Evolutionary conservation across 2,797 vertebrate genomes (phyloP).

Genomic region (Sebastes diploproa): DNA sequence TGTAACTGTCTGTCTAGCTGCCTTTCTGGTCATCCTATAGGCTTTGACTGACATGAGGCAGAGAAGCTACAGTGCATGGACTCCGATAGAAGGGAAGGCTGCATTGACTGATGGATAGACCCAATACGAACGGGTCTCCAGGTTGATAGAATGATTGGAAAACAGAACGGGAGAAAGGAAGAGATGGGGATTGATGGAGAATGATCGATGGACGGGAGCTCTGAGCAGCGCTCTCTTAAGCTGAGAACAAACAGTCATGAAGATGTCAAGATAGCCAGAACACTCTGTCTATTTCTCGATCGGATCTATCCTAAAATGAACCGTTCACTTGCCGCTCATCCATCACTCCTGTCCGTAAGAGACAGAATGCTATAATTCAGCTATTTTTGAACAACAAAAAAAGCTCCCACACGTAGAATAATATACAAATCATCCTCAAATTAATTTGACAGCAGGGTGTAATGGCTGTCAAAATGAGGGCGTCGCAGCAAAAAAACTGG

Average conservation of each 20-base stretch:
- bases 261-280: not conserved
- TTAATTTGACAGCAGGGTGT: conserved; percentile 9
- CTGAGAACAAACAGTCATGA: conserved; percentile 14
- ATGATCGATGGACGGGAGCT: conserved; percentile 16
- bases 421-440: conserved; percentile 3
- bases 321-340: conserved; percentile 11
- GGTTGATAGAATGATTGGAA: conserved; percentile 45
- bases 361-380: not conserved
- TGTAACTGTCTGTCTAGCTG: conserved; percentile 23
- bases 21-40: conserved; percentile 4
- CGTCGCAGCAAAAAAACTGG: not conserved
- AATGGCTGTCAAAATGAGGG: conserved; percentile 15
- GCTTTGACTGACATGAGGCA: conserved; percentile 29
- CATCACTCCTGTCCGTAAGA: not conserved
- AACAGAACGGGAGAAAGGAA: not conserved
- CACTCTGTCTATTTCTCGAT: not conserved
- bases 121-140: conserved; percentile 2
- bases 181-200: conserved; percentile 25
- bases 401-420: not conserved
- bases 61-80: conserved; percentile 26
- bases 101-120: conserved; percentile 34
- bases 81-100: conserved; percentile 6
- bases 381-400: not conserved
- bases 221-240: not conserved
- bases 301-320: not conserved